Evolutionary conservation across 2,888 invertebrate species (phyloP).

Genomic region (Tetranychus truncatus): DNA sequence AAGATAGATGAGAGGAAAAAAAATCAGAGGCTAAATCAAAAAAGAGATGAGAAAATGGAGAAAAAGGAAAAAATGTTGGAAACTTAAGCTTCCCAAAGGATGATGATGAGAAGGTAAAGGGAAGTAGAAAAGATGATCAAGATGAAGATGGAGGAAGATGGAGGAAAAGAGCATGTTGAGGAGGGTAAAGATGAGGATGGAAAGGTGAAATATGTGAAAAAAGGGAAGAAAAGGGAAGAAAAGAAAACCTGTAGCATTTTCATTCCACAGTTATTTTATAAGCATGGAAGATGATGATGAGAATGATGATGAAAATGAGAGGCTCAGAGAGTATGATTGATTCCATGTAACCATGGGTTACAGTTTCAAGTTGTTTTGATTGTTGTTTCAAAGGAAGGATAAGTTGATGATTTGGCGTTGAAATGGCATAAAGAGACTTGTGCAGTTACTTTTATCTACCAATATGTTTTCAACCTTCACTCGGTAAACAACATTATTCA

Average conservation of each 20-base stretch:
- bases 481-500: neutral
- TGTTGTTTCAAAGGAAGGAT: neutral
- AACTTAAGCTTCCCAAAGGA: conserved; percentile 31
- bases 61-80: neutral
- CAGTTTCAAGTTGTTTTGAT: neutral
- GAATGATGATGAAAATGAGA: conserved; percentile 37
- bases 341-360: neutral
- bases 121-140: conserved; percentile 37
- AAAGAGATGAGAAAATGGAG: neutral
- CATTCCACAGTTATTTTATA: neutral
- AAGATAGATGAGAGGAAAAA: neutral
- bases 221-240: conserved; percentile 30
- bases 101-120: conserved; percentile 44
- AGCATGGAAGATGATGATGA: conserved; percentile 35
- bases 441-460: neutral
- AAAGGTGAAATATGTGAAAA: conserved; percentile 52
- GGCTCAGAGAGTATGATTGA: conserved; percentile 33
- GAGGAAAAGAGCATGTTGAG: neutral
- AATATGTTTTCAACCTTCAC: neutral
- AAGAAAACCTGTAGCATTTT: neutral
- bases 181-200: conserved; percentile 48
- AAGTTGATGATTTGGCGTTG: neutral
- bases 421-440: neutral
- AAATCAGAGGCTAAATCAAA: neutral
- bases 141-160: conserved; percentile 35